Conservation (phyloP, 2,797 vertebrate species). For the Oceanodroma leucorhoa region DNA sequence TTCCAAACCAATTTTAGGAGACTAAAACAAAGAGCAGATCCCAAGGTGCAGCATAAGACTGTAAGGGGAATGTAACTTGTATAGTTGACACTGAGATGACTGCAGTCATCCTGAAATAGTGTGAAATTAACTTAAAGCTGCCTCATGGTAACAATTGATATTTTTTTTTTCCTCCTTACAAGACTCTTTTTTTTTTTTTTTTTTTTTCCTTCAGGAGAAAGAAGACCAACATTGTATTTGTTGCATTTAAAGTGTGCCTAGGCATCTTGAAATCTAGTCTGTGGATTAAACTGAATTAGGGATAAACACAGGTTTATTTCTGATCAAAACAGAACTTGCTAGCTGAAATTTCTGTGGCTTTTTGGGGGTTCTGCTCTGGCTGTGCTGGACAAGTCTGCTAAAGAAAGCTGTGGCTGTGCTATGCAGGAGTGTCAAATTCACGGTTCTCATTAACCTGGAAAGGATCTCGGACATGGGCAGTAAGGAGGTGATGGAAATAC, state of each 20-base stretch:
- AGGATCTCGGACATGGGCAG: background rate
- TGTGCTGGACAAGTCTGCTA: background rate
- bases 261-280: background rate
- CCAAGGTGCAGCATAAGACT: background rate
- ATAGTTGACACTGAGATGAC: background rate
- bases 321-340: background rate
- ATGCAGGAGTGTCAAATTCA: background rate
- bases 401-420: background rate
- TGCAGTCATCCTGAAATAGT: constrained; percentile 26
- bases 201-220: background rate
- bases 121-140: constrained; percentile 22
- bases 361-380: background rate
- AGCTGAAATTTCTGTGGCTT: background rate
- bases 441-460: background rate
- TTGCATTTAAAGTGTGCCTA: background rate
- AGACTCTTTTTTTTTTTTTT: background rate
- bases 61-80: background rate
- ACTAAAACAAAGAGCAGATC: background rate
- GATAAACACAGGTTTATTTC: background rate
- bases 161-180: background rate
- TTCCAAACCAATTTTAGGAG: background rate
- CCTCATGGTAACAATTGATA: constrained; percentile 3
- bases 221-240: background rate
- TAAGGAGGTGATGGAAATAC: background rate
- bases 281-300: background rate